Evolutionary conservation across 2,888 invertebrate species (phyloP).

Genomic region (Dasypolia templi): DNA sequence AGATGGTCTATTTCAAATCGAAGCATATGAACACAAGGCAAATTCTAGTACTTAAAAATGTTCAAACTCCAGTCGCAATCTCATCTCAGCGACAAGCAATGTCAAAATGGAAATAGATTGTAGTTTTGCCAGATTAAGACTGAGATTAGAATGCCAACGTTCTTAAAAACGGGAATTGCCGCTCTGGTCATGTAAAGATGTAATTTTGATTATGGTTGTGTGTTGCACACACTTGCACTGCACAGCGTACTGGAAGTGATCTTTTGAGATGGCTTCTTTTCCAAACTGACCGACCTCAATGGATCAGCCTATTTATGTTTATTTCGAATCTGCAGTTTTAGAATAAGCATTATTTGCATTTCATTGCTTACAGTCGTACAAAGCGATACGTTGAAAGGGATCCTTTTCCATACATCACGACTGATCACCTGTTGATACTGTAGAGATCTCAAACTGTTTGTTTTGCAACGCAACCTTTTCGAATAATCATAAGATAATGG

Average conservation of each 20-base stretch:
- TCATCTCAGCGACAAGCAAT: no score
- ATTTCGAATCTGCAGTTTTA: neutral
- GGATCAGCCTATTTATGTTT: neutral
- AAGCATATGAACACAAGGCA: no score
- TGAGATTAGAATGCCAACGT: no score
- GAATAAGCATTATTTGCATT: neutral
- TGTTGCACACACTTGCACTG: neutral
- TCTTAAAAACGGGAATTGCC: no score
- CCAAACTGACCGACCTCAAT: neutral
- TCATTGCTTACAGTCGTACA: neutral
- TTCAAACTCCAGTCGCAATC: no score
- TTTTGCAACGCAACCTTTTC: no score
- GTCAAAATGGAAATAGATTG: no score
- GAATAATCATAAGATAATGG: no score
- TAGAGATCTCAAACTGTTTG: neutral
- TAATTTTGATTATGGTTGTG: neutral
- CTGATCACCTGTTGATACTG: neutral
- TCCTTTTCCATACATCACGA: neutral
- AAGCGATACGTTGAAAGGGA: neutral
- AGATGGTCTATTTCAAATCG: neutral
- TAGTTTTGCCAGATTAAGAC: no score
- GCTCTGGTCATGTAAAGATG: neutral
- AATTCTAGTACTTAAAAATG: no score
- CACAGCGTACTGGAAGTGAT: neutral
- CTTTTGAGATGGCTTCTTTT: neutral